phyloP scores from a whole-genome alignment of 2,797 vertebrate genomes.

The Rhinella marina region DNA sequence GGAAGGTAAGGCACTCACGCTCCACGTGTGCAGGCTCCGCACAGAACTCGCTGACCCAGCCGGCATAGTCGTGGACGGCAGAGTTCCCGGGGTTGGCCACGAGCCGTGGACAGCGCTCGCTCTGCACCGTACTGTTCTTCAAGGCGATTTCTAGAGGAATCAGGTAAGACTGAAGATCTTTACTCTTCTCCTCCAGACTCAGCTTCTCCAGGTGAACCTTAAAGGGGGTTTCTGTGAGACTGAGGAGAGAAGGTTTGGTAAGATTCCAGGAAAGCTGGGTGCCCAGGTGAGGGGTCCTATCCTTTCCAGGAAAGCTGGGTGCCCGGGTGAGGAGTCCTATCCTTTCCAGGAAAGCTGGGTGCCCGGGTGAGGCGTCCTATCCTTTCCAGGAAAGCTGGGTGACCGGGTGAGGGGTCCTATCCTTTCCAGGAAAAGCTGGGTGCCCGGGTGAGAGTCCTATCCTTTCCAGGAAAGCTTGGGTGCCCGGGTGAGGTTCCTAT shows the following conservation, averaged over 20 bases:
- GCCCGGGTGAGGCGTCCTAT: too few species aligned
- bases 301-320: too few species aligned
- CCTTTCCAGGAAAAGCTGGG: too few species aligned
- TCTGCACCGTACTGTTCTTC: conserved; percentile 83
- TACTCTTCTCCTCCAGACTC: conserved; percentile 73
- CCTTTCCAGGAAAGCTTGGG: too few species aligned
- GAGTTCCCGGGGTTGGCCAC: conserved; percentile 80
- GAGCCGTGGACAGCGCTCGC: conserved; percentile 81
- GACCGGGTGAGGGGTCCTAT: too few species aligned
- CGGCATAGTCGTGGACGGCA: conserved; percentile 87
- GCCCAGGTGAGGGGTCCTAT: not conserved
- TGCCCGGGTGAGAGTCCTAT: too few species aligned
- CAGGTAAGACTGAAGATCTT: conserved; percentile 76
- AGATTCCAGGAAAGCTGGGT: not conserved
- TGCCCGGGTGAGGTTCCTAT: too few species aligned
- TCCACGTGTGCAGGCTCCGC: conserved; percentile 68
- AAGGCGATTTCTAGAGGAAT: conserved; percentile 88
- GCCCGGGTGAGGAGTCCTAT: too few species aligned
- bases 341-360: too few species aligned
- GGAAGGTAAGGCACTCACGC: conserved; percentile 71
- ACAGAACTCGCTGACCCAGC: conserved; percentile 79
- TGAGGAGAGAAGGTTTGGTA: conserved; percentile 60
- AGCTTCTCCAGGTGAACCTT: conserved; percentile 89
- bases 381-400: too few species aligned
- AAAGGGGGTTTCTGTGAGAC: conserved; percentile 84